Evolutionary conservation across 2,797 vertebrate species (phyloP).

Genomic region (Gymnoscopelus microlampas): DNA sequence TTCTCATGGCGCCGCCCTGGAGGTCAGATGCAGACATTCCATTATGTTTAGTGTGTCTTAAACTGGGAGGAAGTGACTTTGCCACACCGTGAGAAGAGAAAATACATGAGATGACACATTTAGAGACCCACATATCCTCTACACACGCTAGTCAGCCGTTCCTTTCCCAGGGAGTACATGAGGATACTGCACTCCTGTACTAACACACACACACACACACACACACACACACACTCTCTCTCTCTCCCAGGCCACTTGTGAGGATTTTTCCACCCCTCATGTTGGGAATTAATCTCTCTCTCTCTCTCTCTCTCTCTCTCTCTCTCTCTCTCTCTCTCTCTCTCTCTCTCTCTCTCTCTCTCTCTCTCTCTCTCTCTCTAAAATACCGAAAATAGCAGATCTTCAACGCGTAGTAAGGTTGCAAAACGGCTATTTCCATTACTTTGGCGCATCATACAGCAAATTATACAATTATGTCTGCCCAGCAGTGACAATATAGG

Average conservation of each 20-base stretch:
- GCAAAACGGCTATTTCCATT: too few relatives aligned
- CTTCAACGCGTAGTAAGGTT: too few relatives aligned
- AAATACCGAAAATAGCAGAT: too few relatives aligned
- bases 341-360: slow-evolving; percentile 20
- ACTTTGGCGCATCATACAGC: too few relatives aligned
- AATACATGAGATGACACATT: slow-evolving; percentile 41
- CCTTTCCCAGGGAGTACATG: slow-evolving; percentile 55
- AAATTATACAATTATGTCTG: too few relatives aligned
- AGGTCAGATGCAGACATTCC: neutral
- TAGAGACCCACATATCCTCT: slow-evolving; percentile 30
- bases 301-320: slow-evolving; percentile 20
- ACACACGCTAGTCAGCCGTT: neutral
- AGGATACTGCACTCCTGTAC: slow-evolving; percentile 10
- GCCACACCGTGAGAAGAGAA: neutral
- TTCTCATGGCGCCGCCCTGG: too few relatives aligned
- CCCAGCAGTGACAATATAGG: too few relatives aligned
- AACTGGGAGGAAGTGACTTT: neutral
- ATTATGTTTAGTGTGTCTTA: neutral
- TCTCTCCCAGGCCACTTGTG: slow-evolving; percentile 34
- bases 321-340: slow-evolving; percentile 16
- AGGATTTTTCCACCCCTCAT: slow-evolving; percentile 11
- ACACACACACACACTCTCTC: slow-evolving; percentile 49
- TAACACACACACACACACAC: slow-evolving; percentile 66
- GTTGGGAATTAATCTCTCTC: neutral
- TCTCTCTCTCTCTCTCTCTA: slow-evolving; percentile 19